A percentile compares a stretch with the other conserved stretches of the same genome.
Evolutionary conservation across 2,797 vertebrate species (phyloP).

Genomic region (Brachymystax lenok): DNA sequence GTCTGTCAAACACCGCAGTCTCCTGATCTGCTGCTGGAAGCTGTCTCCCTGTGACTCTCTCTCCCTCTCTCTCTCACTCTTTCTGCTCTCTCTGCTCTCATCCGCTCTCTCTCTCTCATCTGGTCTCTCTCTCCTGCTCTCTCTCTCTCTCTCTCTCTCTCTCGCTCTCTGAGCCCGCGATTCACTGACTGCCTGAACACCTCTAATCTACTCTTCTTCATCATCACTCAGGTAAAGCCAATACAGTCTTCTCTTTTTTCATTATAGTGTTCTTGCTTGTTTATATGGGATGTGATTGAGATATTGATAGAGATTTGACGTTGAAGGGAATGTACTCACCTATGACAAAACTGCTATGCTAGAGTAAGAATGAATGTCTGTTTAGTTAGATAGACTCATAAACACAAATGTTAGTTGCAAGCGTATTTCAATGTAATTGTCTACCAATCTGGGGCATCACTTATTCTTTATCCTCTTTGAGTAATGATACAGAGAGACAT

Average conservation of each 20-base stretch:
- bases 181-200: conserved; percentile 18
- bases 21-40: conserved; percentile 42
- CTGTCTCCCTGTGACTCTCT: conserved; percentile 39
- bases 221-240: conserved; percentile 59
- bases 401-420: background rate
- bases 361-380: background rate
- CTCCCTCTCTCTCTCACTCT: conserved; percentile 18
- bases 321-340: background rate
- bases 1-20: conserved; percentile 69
- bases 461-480: background rate
- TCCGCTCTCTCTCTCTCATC: too few species aligned
- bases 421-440: background rate
- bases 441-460: background rate
- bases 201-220: conserved; percentile 30
- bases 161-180: conserved; percentile 18
- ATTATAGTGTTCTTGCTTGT: background rate
- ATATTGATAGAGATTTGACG: background rate
- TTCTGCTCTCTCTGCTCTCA: too few species aligned
- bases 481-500: background rate
- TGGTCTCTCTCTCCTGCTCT: too few species aligned
- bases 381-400: background rate
- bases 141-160: too few species aligned
- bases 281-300: background rate
- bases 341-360: background rate
- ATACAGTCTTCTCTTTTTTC: background rate